Base-by-base conservation (phyloP, 2,888 invertebrate species). In the Kryphioiulus occultus region DNA sequence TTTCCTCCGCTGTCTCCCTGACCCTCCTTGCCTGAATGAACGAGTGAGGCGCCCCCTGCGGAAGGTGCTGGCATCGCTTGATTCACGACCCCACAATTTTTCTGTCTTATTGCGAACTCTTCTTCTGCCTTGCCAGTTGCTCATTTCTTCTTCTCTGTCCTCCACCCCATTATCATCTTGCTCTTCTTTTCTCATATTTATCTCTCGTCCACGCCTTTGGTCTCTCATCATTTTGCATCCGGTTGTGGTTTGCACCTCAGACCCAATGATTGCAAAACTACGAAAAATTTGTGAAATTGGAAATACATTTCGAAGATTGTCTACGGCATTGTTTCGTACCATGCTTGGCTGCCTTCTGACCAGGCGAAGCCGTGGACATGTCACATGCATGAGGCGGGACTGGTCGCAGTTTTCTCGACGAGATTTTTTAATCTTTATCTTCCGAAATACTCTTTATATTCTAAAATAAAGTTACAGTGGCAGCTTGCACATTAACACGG, bases 111-210 rank as follows among this genome's bases (percentile, higher is more conserved):
- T 59, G 59, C 17, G n/a, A 84, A 19, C 35, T 39, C 84, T 42
- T 42, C 42, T 85, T 85, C 42, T 85, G 39, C 22, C 85, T 85
- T 85, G 42, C 42, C 22, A 35, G n/a, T 3, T 85, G n/a, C 85
- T 22, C 12, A 42, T 85, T 39, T 87, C 26, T 85, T 87, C 87
- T 42, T 85, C n/a, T 87, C 88, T 88, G 59, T 78, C 42, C 9
- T 88, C 88, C 86, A 68, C 42, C 19, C 84, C n/a, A 30, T 15
- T 35, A 35, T 10, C 84, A 35, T 32, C n/a, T 84, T 32, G n/a
- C n/a, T 68, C 12, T 39, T 39, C 22, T 68, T 68, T 68, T 68
- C 5, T 84, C 35, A 26, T 39, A 12, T 84, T 84, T 22, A 35
- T 17, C 35, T 32, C n/a, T 30, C 32, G 83, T 84, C 39, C 83